Conservation (phyloP, 2,113 vertebrate genomes). For the Fregetta grallaria region DNA sequence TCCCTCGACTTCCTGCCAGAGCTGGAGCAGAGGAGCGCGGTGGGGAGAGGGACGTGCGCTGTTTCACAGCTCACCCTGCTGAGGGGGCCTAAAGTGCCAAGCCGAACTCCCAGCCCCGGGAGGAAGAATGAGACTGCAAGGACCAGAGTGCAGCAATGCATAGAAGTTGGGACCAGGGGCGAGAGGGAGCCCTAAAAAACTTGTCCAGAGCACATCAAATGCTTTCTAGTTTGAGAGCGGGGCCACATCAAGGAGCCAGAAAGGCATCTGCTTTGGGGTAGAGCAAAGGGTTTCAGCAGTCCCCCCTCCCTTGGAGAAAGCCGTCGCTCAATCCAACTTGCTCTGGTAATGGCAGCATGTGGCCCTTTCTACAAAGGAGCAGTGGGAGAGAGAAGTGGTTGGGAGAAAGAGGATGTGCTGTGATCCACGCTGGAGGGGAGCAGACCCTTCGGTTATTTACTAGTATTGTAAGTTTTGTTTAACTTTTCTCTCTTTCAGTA, state of each 20-base stretch:
- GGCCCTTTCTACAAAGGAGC: constrained; percentile 60
- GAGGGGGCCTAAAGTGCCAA: constrained; percentile 76
- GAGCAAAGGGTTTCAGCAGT: constrained; percentile 6
- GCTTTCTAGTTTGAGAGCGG: constrained; percentile 29
- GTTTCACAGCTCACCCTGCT: constrained; percentile 64
- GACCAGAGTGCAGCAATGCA: constrained; percentile 68
- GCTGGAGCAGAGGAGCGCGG: constrained; percentile 45
- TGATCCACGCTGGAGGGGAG: constrained; percentile 73
- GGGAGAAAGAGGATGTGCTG: constrained; percentile 61
- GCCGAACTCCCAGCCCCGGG: constrained; percentile 68
- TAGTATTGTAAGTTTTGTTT: constrained; percentile 75
- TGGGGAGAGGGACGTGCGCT: constrained; percentile 30
- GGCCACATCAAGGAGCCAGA: constrained; percentile 38
- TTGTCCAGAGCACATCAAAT: constrained; percentile 54
- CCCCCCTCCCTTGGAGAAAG: constrained; percentile 37
- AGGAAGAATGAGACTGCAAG: constrained; percentile 71
- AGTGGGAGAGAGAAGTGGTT: constrained; percentile 18
- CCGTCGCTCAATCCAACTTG: constrained; percentile 23
- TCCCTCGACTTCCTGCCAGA: constrained; percentile 67
- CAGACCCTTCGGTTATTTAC: constrained; percentile 79
- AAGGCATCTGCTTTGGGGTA: constrained; percentile 59
- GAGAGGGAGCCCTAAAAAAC: constrained; percentile 73
- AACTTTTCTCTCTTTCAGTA: constrained; percentile 66
- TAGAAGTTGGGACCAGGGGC: constrained; percentile 74
- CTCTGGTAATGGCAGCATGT: constrained; percentile 62